These are phyloP conservation scores for Calyptommatus sinebrachiatus DNA, from an alignment of 2,113 vertebrate genomes.

Conservation along the genomic window DNA sequence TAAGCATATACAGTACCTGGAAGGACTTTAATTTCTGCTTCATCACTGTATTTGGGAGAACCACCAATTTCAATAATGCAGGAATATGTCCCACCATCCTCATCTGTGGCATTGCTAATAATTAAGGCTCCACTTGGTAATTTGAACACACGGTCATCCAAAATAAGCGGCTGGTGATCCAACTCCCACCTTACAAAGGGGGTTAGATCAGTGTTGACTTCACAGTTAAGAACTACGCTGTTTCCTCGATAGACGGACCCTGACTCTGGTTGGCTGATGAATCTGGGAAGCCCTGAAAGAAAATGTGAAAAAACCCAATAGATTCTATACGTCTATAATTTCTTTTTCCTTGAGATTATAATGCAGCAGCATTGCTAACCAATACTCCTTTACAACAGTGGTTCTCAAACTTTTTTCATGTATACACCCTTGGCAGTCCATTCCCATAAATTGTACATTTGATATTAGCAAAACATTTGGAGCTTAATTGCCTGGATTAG, in stretches of 20 bases:
- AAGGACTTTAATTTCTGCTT: slow-evolving; percentile 82
- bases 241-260: slow-evolving; percentile 70
- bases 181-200: slow-evolving; percentile 88
- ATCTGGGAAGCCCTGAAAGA: slow-evolving; percentile 85
- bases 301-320: background rate
- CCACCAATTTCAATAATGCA: slow-evolving; percentile 85
- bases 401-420: too few relatives aligned
- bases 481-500: too few relatives aligned
- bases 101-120: slow-evolving; percentile 81
- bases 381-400: background rate
- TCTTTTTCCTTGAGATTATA: background rate
- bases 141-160: slow-evolving; percentile 70
- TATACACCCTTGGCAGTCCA: too few relatives aligned
- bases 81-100: slow-evolving; percentile 84
- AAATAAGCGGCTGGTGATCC: slow-evolving; percentile 72
- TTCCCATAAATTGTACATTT: too few relatives aligned
- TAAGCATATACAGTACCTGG: slow-evolving; percentile 73
- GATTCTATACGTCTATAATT: background rate
- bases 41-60: slow-evolving; percentile 85
- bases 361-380: background rate
- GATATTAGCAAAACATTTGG: too few relatives aligned
- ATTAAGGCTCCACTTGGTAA: slow-evolving; percentile 83
- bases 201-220: slow-evolving; percentile 83
- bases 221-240: slow-evolving; percentile 83
- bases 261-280: slow-evolving; percentile 82